Evolutionary conservation across 2,113 vertebrate species (phyloP).

Genomic region (Etheostoma spectabile): DNA sequence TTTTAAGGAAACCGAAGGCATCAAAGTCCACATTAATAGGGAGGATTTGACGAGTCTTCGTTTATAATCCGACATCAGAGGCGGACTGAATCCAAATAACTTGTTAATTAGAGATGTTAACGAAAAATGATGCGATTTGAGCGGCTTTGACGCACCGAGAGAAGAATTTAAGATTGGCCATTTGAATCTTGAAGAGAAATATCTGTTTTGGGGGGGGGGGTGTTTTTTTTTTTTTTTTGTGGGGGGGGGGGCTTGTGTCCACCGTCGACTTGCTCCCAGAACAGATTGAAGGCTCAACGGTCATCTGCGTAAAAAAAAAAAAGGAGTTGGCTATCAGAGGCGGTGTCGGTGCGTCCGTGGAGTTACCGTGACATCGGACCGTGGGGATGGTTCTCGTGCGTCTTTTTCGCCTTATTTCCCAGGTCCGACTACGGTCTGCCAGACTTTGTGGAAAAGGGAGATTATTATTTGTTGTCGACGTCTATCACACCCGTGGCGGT

Average conservation of each 20-base stretch:
- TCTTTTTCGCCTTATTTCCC: slow-evolving; percentile 33
- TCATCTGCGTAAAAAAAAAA: slow-evolving; percentile 46
- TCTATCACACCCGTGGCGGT: background rate
- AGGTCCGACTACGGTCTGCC: slow-evolving; percentile 26
- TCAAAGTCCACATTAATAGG: slow-evolving; percentile 70
- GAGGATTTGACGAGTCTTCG: slow-evolving; percentile 74
- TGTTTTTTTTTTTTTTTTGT: background rate
- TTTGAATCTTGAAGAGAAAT: slow-evolving; percentile 46
- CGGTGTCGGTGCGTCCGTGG: slow-evolving; percentile 42
- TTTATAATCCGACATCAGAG: slow-evolving; percentile 76
- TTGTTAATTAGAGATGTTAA: slow-evolving; percentile 71
- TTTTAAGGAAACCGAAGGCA: slow-evolving; percentile 59
- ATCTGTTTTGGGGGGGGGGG: slow-evolving; percentile 7
- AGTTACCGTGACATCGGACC: slow-evolving; percentile 44
- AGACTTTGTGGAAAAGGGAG: slow-evolving; percentile 61
- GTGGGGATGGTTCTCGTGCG: slow-evolving; percentile 34
- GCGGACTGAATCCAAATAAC: slow-evolving; percentile 73
- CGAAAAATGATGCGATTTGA: slow-evolving; percentile 59
- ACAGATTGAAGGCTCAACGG: slow-evolving; percentile 46
- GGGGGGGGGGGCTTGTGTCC: background rate
- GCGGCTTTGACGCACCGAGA: slow-evolving; percentile 41
- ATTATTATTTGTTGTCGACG: slow-evolving; percentile 31
- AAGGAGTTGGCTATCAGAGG: slow-evolving; percentile 53
- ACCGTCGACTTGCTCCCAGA: slow-evolving; percentile 42
- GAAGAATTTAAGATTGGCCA: slow-evolving; percentile 39